These are phyloP conservation scores for Agrotis puta DNA, from an alignment of 2,888 invertebrate species.

Conservation along the genomic window DNA sequence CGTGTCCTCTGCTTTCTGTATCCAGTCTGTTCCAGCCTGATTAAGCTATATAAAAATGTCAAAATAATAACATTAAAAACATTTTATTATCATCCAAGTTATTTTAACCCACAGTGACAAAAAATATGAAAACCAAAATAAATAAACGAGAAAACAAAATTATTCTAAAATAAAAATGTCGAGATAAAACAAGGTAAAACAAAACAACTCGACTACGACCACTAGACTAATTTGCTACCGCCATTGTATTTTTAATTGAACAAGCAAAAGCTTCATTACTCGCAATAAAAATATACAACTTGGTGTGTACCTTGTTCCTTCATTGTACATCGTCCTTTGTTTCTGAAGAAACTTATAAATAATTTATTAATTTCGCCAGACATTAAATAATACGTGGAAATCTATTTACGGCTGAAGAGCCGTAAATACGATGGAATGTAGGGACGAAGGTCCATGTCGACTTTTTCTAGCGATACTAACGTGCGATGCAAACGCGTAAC, in stretches of 20 bases:
- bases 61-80: no score
- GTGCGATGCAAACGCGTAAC: no score
- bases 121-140: conserved; percentile 13
- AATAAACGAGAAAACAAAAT: conserved; percentile 14
- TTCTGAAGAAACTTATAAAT: conserved; percentile 80
- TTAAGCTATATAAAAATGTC: no score
- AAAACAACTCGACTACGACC: conserved; percentile 26
- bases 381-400: no score
- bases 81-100: no score
- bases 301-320: conserved; percentile 33
- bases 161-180: conserved; percentile 32
- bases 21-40: no score
- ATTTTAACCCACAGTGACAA: neutral
- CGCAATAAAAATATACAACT: conserved; percentile 36
- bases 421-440: no score
- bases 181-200: conserved; percentile 32
- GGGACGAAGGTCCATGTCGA: no score
- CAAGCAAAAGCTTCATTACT: conserved; percentile 58
- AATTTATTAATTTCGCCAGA: conserved; percentile 62
- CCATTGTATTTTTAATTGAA: conserved; percentile 64
- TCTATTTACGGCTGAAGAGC: no score
- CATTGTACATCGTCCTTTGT: conserved; percentile 41
- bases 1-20: no score
- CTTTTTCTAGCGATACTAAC: neutral
- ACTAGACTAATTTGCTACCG: conserved; percentile 49